Percentiles rank a stretch among this genome's conserved stretches.
Evolutionary conservation across 2,113 vertebrate species (phyloP).

Genomic region (Heterotilapia buettikoferi): DNA sequence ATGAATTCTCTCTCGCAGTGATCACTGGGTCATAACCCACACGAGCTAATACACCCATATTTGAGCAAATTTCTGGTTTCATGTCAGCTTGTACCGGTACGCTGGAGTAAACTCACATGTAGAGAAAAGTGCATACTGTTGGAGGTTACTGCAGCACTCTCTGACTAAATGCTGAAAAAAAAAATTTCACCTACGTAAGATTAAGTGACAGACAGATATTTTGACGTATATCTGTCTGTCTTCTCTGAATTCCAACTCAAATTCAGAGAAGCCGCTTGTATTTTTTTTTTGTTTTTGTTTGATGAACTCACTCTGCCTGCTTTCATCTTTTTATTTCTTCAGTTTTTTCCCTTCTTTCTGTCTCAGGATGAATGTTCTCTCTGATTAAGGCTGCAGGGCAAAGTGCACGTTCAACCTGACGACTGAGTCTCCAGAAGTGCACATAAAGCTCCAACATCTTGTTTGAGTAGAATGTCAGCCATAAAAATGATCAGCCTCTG

Average conservation of each 20-base stretch:
- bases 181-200: neutral
- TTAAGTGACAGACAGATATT: neutral
- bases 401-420: neutral
- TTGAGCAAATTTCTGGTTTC: neutral
- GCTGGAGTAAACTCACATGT: neutral
- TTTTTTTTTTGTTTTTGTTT: neutral
- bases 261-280: neutral
- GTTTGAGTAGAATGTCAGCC: neutral
- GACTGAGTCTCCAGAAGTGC: neutral
- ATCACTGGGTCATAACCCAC: neutral
- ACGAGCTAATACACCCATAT: neutral
- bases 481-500: neutral
- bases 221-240: neutral
- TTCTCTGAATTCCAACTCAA: neutral
- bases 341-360: neutral
- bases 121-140: neutral
- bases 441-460: neutral
- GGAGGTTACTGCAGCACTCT: neutral
- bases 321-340: neutral
- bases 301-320: neutral
- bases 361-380: neutral
- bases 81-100: neutral
- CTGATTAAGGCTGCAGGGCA: neutral
- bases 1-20: neutral
- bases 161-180: neutral